Conservation (phyloP, 2,797 vertebrate genomes). For the Notolabrus celidotus region DNA sequence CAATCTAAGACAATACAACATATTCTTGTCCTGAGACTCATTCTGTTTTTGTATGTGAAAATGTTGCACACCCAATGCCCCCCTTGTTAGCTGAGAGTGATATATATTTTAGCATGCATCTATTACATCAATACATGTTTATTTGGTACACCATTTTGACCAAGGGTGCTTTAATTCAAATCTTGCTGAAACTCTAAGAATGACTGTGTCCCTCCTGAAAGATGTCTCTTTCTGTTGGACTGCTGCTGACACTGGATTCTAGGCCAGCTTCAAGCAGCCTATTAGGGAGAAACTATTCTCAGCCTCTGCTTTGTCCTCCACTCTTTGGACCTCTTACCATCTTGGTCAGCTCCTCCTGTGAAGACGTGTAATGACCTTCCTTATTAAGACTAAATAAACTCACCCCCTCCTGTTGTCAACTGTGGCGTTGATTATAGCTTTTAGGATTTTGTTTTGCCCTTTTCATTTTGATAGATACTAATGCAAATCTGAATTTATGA, state of each 20-base stretch:
- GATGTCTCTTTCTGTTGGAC: conserved; percentile 22
- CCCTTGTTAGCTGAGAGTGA: no score
- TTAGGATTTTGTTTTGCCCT: conserved; percentile 32
- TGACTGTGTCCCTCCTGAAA: background rate
- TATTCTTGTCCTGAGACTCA: no score
- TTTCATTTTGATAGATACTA: conserved; percentile 35
- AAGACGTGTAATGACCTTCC: conserved; percentile 45
- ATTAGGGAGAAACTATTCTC: conserved; percentile 88
- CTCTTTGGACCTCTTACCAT: conserved; percentile 33
- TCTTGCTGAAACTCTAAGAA: conserved; percentile 8
- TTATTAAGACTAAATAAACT: conserved; percentile 58
- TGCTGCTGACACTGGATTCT: conserved; percentile 63
- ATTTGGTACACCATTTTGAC: background rate
- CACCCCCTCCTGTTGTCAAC: conserved; percentile 27
- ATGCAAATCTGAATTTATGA: no score
- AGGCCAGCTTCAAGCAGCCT: conserved; percentile 87
- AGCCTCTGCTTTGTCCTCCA: conserved; percentile 58
- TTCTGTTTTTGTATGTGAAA: no score
- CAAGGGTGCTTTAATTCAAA: background rate
- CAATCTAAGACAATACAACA: no score
- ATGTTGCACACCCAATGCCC: no score
- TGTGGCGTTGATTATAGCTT: conserved; percentile 33
- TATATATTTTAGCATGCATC: no score
- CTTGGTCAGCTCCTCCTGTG: conserved; percentile 44
- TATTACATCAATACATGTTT: no score